Evolutionary conservation across 2,888 invertebrate genomes (phyloP).

Genomic region (Stramonita haemastoma): DNA sequence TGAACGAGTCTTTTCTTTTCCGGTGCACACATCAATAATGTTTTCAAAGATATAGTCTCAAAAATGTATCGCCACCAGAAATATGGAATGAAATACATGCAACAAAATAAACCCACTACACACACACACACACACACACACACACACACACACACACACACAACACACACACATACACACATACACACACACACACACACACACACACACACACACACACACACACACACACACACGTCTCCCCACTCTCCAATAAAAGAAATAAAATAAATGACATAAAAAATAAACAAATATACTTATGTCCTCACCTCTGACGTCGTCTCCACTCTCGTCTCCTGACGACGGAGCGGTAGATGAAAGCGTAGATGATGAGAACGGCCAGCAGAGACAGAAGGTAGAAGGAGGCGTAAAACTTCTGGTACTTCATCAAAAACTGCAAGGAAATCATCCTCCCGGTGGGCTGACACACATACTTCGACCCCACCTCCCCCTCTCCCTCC

Average conservation of each 20-base stretch:
- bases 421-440: slow-evolving; percentile 51
- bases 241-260: background rate
- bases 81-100: no score
- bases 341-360: slow-evolving; percentile 68
- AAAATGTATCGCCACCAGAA: no score
- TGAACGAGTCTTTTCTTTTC: no score
- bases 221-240: background rate
- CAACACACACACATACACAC: background rate
- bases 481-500: background rate
- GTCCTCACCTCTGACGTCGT: slow-evolving; percentile 48
- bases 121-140: background rate
- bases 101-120: no score
- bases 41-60: no score
- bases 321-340: slow-evolving; percentile 58
- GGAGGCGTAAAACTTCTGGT: slow-evolving; percentile 63
- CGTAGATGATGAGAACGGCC: slow-evolving; percentile 66
- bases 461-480: background rate
- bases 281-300: background rate
- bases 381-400: slow-evolving; percentile 67
- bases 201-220: background rate
- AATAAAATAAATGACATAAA: no score
- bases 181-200: background rate
- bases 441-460: slow-evolving; percentile 46
- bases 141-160: background rate
- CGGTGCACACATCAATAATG: no score